These are phyloP conservation scores for Lasioglossum calceatum DNA, from an alignment of 2,888 invertebrate species.

Conservation along the genomic window DNA sequence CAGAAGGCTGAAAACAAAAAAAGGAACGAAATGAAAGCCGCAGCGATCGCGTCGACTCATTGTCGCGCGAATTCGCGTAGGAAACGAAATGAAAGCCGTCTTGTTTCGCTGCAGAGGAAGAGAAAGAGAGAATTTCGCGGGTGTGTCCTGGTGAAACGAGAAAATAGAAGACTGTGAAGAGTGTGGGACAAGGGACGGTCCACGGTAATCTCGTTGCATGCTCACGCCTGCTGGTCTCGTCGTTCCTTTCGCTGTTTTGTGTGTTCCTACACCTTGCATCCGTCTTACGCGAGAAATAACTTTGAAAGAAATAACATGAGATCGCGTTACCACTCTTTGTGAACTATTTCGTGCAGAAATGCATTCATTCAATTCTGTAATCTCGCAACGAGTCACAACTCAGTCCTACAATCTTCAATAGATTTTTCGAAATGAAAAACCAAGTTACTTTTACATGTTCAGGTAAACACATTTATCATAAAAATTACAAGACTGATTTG, in stretches of 20 bases:
- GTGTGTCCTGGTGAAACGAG: constrained; percentile 25
- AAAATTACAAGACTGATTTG: no score
- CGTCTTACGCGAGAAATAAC: constrained; percentile 63
- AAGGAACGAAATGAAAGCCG: background rate
- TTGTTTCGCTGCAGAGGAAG: background rate
- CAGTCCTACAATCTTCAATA: no score
- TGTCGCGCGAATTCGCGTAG: constrained; percentile 9
- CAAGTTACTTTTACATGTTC: no score
- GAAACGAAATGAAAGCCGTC: constrained; percentile 27
- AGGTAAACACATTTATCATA: no score
- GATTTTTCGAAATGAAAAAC: no score
- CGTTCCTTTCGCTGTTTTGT: constrained; percentile 28
- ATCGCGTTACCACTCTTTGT: constrained; percentile 65
- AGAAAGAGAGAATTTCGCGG: constrained; percentile 1
- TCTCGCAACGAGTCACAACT: no score
- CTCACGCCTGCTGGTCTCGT: constrained; percentile 31
- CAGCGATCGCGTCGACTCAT: constrained; percentile 4
- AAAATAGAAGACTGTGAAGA: constrained; percentile 27
- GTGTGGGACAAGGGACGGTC: constrained; percentile 24
- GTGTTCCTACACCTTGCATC: constrained; percentile 40
- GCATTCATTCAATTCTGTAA: no score
- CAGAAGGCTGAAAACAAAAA: background rate
- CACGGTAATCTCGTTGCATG: constrained; percentile 58
- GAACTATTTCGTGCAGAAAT: background rate
- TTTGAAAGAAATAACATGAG: constrained; percentile 62